Evolutionary conservation across 2,113 vertebrate genomes (phyloP).

Genomic region (Mormyrus lacerda): DNA sequence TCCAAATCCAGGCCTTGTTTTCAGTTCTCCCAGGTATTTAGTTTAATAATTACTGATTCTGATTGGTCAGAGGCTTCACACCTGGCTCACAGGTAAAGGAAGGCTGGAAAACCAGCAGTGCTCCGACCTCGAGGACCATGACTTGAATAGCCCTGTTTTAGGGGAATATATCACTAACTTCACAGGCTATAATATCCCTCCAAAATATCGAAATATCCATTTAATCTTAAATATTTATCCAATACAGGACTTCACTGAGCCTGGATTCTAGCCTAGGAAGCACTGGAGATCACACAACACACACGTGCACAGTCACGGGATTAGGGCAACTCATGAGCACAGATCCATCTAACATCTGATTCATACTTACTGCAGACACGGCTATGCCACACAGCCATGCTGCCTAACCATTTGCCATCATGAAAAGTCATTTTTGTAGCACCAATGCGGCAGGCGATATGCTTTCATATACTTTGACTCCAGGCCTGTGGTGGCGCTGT

Average conservation of each 20-base stretch:
- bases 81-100: too few species aligned
- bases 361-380: not conserved
- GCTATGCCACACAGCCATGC: not conserved
- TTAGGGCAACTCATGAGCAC: not conserved
- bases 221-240: not conserved
- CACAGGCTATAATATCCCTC: not conserved
- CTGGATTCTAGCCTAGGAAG: not conserved
- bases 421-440: not conserved
- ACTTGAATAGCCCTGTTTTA: too few species aligned
- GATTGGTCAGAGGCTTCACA: too few species aligned
- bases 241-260: not conserved
- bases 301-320: not conserved
- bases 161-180: not conserved
- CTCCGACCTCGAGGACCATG: too few species aligned
- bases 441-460: not conserved
- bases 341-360: not conserved
- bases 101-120: too few species aligned
- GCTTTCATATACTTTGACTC: not conserved
- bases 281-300: not conserved
- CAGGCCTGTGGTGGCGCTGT: not conserved
- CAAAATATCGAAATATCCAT: not conserved
- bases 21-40: too few species aligned
- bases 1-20: too few species aligned
- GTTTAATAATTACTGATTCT: too few species aligned
- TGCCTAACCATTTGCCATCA: not conserved